These are phyloP conservation scores for Alectura lathami DNA, from an alignment of 2,113 vertebrate genomes.

Conservation along the genomic window DNA sequence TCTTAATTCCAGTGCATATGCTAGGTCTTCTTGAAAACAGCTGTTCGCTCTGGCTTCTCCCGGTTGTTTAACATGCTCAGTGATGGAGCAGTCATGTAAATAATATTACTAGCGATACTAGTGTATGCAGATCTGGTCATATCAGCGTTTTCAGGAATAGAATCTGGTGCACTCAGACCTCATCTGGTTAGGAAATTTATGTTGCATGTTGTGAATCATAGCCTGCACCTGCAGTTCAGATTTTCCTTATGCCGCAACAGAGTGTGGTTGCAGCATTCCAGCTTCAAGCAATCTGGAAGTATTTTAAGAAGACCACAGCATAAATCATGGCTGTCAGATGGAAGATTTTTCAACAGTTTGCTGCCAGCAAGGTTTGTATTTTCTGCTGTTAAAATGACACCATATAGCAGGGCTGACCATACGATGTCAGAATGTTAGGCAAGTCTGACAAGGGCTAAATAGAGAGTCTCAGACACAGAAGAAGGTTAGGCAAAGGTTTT, in stretches of 20 bases:
- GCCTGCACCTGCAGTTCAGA: background rate
- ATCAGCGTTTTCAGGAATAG: background rate
- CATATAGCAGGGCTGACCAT: background rate
- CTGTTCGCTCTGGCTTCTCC: background rate
- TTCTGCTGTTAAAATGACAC: background rate
- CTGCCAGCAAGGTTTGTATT: background rate
- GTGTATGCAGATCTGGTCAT: background rate
- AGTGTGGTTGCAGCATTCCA: background rate
- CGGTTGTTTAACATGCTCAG: background rate
- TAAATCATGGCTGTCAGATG: background rate
- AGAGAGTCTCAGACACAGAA: background rate
- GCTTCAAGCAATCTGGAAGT: background rate
- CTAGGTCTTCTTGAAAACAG: background rate
- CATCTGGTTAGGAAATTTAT: background rate
- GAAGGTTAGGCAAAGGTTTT: background rate
- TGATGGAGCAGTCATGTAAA: background rate
- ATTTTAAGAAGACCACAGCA: background rate
- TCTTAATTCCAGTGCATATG: background rate
- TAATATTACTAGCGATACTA: background rate
- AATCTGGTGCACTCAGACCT: background rate
- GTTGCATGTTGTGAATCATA: background rate
- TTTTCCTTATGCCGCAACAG: background rate
- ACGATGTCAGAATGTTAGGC: background rate
- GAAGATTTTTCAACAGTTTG: background rate
- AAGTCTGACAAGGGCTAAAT: background rate